Base-by-base conservation (phyloP, 2,888 invertebrate species). In the Caenorhabditis imperialis region DNA sequence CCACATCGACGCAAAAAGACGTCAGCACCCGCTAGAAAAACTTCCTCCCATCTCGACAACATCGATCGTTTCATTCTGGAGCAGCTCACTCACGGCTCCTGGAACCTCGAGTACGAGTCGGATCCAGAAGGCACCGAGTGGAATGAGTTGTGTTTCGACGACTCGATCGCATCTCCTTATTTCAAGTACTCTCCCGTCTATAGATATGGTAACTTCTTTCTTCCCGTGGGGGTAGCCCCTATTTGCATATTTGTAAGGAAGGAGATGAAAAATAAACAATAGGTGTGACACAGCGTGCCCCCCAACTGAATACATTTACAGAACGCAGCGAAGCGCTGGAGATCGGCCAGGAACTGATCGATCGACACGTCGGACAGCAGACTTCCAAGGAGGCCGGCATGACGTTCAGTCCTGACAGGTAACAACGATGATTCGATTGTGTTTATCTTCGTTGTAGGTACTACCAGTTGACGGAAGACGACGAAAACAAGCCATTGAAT, bases 301-400 rank as follows among this genome's bases (percentile, higher is more conserved):
- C 30, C n/a, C 63, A 20, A 65, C 50, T 65, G 57, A 67, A 67
- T 65, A 35, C 40, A 33, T 37, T 73, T 82, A 42, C 67, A 85
- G 85, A 76, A 23, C 38, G 81, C 14, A 72, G 67, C 47, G 81
- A 85, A 54, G 78, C 89, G 12, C 67, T 88, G 14, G 88, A 88
- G 62, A 87, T 88, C 83, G 89, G 89, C 5, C 89, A 89, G 77
- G 83, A 84, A 27, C 75, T 89, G 53, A 85, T 89, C 54, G 86
- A 88, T 70, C 80, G 86, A 20, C 86, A 88, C 74, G 88, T 89
- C 71, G 75, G 76, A 37, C 76, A 79, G 42, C 81, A 82, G 35
- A 67, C 80, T 27, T 74, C 77, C 3, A 75, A 71, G 38, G 82
- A 82, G 48, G 20, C 44, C n/a, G 79, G 79, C 14, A 75, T 71